phyloP scores from a whole-genome alignment of 1,140 invertebrate genomes.

The Drosophila bifasciata region DNA sequence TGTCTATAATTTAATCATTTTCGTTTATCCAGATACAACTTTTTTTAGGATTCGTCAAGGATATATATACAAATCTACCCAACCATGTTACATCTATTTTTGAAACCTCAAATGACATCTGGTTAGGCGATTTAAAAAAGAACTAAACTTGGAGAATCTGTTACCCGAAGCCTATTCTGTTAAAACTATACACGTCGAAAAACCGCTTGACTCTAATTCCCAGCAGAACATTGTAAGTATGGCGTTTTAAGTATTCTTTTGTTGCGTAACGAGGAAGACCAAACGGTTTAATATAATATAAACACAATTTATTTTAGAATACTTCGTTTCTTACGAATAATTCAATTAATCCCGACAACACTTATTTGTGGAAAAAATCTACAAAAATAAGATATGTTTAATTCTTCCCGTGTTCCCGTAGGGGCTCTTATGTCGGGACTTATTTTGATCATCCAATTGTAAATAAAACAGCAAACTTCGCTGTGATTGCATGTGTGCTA shows the following conservation, averaged over 20 bases:
- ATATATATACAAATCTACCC: conserved; percentile 96
- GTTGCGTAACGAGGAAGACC: too few relatives aligned
- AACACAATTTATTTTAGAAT: too few relatives aligned
- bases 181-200: conserved; percentile 94
- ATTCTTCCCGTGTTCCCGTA: too few relatives aligned
- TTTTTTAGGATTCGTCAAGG: conserved; percentile 96
- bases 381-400: too few relatives aligned
- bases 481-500: too few relatives aligned
- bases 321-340: too few relatives aligned
- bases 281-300: too few relatives aligned
- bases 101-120: conserved; percentile 92
- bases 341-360: too few relatives aligned
- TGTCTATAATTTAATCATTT: conserved; percentile 6
- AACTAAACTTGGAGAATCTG: conserved; percentile 93
- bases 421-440: too few relatives aligned
- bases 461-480: too few relatives aligned
- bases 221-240: conserved; percentile 65
- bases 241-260: not conserved
- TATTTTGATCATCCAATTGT: too few relatives aligned
- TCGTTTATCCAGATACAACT: conserved; percentile 91
- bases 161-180: conserved; percentile 95
- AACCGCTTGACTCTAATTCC: conserved; percentile 89
- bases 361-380: too few relatives aligned
- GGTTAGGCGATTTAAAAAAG: conserved; percentile 95
- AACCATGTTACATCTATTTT: conserved; percentile 97